Evolutionary conservation across 1,140 invertebrate genomes (phyloP).

Genomic region (Carcinoscorpius rotundicauda): DNA sequence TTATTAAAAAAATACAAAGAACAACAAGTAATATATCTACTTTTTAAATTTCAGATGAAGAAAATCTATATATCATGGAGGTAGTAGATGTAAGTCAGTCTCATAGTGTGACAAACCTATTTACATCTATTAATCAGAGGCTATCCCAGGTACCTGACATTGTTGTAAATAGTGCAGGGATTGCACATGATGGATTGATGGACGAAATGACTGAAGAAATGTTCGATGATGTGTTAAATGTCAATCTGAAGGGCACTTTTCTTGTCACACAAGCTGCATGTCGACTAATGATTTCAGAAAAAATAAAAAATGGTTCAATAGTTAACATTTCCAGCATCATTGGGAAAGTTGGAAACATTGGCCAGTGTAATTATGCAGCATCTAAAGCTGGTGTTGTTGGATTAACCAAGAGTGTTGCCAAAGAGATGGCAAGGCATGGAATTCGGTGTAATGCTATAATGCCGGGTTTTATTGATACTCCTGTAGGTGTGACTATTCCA

Average conservation of each 20-base stretch:
- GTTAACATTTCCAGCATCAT: constrained; percentile 78
- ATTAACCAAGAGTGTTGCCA: constrained; percentile 67
- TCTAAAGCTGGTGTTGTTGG: constrained; percentile 79
- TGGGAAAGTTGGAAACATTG: constrained; percentile 71
- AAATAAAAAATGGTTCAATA: constrained; percentile 43
- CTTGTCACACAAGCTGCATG: constrained; percentile 11
- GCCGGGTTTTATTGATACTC: constrained; percentile 74
- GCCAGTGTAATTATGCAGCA: constrained; percentile 73
- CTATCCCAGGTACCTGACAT: constrained; percentile 31
- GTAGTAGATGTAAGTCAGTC: not conserved
- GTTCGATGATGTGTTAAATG: constrained; percentile 66
- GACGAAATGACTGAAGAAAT: constrained; percentile 59
- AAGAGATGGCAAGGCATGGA: constrained; percentile 63
- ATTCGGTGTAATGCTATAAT: constrained; percentile 57
- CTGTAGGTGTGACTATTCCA: constrained; percentile 62
- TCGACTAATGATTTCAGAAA: constrained; percentile 6
- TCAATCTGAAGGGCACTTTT: constrained; percentile 65
- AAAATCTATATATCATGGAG: too few species aligned
- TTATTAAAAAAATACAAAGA: too few species aligned
- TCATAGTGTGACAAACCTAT: not conserved
- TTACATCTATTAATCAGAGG: not conserved
- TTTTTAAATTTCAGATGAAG: too few species aligned
- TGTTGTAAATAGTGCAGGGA: constrained; percentile 75
- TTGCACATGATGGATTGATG: constrained; percentile 66
- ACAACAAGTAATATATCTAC: too few species aligned